A percentile compares a stretch with the other conserved stretches of the same genome.
phyloP scores from a whole-genome alignment of 2,888 invertebrate species.

The Orgyia antiqua region DNA sequence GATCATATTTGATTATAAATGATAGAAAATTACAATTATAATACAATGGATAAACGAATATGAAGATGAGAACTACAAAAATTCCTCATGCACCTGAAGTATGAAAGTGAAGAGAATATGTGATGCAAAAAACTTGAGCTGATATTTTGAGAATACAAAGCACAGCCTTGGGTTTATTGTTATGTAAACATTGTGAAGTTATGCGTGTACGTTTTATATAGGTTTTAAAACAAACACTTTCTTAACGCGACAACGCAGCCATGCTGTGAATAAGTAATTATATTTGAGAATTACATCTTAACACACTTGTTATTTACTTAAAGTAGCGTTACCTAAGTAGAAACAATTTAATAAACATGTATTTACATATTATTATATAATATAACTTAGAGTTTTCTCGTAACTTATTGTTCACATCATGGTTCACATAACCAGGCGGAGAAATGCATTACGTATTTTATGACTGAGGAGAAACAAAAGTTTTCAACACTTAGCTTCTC shows the following conservation, averaged over 20 bases:
- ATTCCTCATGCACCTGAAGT: too few species aligned
- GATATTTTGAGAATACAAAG: not conserved
- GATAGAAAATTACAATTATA: too few species aligned
- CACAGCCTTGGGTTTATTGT: not conserved
- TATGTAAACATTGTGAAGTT: not conserved
- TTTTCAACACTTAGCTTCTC: too few species aligned
- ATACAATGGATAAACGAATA: too few species aligned
- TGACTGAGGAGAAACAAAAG: too few species aligned
- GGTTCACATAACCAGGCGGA: too few species aligned
- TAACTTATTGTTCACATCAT: too few species aligned
- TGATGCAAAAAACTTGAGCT: too few species aligned
- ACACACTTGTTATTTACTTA: not conserved
- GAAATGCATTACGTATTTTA: too few species aligned
- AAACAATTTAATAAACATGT: not conserved
- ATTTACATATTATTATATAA: slow-evolving; percentile 2
- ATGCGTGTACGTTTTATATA: not conserved
- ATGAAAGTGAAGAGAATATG: too few species aligned
- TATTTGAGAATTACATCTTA: slow-evolving; percentile 1
- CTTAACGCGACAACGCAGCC: not conserved
- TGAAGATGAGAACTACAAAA: too few species aligned
- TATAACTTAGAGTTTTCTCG: not conserved
- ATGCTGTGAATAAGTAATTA: slow-evolving; percentile 2
- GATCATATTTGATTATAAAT: too few species aligned
- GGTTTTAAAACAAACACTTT: slow-evolving; percentile 4
- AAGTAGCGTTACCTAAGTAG: slow-evolving; percentile 1